Conservation (phyloP, 2,888 invertebrate species). For the Lithophane socia region DNA sequence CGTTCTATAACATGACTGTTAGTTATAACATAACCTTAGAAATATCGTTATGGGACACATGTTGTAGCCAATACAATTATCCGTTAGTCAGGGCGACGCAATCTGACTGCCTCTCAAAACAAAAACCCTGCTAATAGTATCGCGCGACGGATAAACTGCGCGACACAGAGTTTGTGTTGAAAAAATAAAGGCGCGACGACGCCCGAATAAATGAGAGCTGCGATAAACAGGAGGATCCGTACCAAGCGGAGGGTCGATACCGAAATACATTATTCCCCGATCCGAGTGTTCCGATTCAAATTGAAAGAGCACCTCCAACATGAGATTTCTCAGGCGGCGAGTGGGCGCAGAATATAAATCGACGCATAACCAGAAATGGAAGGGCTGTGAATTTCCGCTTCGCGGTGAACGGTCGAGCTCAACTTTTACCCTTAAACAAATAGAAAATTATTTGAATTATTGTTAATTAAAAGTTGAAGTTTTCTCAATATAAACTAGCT, state of each 20-base stretch:
- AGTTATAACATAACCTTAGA: slow-evolving; percentile 45
- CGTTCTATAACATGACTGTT: slow-evolving; percentile 8
- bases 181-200: slow-evolving; percentile 90
- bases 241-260: slow-evolving; percentile 89
- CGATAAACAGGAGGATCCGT: slow-evolving; percentile 90
- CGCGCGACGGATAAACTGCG: slow-evolving; percentile 86
- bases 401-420: slow-evolving; percentile 81
- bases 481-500: slow-evolving; percentile 21
- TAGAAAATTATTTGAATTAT: slow-evolving; percentile 62
- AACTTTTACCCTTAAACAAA: slow-evolving; percentile 72
- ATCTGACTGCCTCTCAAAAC: slow-evolving; percentile 86
- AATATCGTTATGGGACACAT: slow-evolving; percentile 68
- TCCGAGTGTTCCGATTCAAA: slow-evolving; percentile 91
- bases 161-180: slow-evolving; percentile 86
- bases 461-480: slow-evolving; percentile 47
- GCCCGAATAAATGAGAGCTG: slow-evolving; percentile 90
- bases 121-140: slow-evolving; percentile 87
- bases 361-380: slow-evolving; percentile 90
- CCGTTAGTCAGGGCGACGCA: slow-evolving; percentile 81
- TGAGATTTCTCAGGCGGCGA: slow-evolving; percentile 90
- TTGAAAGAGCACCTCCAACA: slow-evolving; percentile 91
- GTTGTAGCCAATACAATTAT: slow-evolving; percentile 85
- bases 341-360: slow-evolving; percentile 90
- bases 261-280: slow-evolving; percentile 91
- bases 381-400: slow-evolving; percentile 88